These are phyloP conservation scores for Phrynocephalus vlangalii DNA, from an alignment of 2,797 vertebrate genomes.

Conservation along the genomic window DNA sequence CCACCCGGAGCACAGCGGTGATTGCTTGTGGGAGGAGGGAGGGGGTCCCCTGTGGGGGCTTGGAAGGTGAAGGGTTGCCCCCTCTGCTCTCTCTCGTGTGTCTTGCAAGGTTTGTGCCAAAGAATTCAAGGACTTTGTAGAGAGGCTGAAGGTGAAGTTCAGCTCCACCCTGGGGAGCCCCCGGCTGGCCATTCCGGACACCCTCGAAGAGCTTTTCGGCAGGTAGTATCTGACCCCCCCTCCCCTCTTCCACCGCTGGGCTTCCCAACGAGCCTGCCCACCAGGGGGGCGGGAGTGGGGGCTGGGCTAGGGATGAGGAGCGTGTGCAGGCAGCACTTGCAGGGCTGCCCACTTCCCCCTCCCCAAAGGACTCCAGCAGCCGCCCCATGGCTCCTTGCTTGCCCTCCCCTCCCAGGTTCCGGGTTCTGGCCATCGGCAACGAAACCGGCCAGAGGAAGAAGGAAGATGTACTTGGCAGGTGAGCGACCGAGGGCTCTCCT, in stretches of 20 bases:
- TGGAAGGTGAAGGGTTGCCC: neutral
- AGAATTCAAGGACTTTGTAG: slow-evolving; percentile 88
- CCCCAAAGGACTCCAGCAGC: too few relatives aligned
- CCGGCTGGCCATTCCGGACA: slow-evolving; percentile 85
- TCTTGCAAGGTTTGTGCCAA: slow-evolving; percentile 85
- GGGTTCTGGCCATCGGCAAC: slow-evolving; percentile 86
- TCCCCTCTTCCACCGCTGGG: too few relatives aligned
- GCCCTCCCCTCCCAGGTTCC: slow-evolving; percentile 80
- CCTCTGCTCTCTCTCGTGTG: neutral
- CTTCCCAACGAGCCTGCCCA: too few relatives aligned
- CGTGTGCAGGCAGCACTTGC: too few relatives aligned
- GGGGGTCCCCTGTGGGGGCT: too few relatives aligned
- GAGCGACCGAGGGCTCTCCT: slow-evolving; percentile 22
- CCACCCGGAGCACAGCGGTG: too few relatives aligned
- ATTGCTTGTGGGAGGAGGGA: too few relatives aligned
- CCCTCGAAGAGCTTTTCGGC: slow-evolving; percentile 86
- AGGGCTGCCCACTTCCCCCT: too few relatives aligned
- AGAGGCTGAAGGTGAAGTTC: slow-evolving; percentile 90
- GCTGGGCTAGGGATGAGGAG: too few relatives aligned
- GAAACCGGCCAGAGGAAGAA: slow-evolving; percentile 62
- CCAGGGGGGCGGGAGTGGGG: too few relatives aligned
- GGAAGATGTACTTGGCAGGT: slow-evolving; percentile 85
- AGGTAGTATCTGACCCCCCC: slow-evolving; percentile 82
- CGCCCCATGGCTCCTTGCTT: neutral
- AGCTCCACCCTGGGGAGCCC: slow-evolving; percentile 79